Evolutionary conservation across 2,888 invertebrate species (phyloP).

Genomic region (Drosophila eohydei): DNA sequence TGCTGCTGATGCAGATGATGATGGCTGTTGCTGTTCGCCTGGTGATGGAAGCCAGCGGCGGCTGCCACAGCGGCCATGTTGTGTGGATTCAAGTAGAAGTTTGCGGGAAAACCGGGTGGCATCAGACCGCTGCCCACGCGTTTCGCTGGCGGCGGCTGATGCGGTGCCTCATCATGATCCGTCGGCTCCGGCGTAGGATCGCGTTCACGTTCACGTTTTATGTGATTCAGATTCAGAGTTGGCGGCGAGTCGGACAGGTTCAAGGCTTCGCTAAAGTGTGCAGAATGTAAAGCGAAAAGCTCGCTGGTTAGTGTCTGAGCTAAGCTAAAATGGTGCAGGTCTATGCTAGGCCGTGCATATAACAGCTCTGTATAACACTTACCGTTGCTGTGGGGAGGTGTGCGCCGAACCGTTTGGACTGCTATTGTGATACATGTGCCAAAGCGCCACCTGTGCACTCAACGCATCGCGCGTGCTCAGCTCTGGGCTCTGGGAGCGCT

Average conservation of each 20-base stretch:
- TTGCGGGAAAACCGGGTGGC: slow-evolving; percentile 72
- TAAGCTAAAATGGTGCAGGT: slow-evolving; percentile 17
- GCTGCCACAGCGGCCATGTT: slow-evolving; percentile 70
- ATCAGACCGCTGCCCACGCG: slow-evolving; percentile 78
- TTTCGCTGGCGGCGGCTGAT: slow-evolving; percentile 88
- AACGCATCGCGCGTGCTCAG: slow-evolving; percentile 85
- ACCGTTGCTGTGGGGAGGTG: slow-evolving; percentile 86
- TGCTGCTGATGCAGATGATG: slow-evolving; percentile 48
- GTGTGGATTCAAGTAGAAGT: slow-evolving; percentile 79
- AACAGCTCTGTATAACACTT: slow-evolving; percentile 55
- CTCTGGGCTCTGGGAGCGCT: slow-evolving; percentile 85
- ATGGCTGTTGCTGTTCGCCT: slow-evolving; percentile 46
- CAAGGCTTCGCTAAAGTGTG: slow-evolving; percentile 89
- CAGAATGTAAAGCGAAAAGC: neutral
- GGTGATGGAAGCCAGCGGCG: slow-evolving; percentile 65
- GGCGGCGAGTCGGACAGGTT: slow-evolving; percentile 90
- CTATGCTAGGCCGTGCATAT: neutral
- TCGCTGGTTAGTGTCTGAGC: slow-evolving; percentile 35
- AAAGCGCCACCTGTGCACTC: slow-evolving; percentile 91
- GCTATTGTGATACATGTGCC: slow-evolving; percentile 92
- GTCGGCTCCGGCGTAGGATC: slow-evolving; percentile 84
- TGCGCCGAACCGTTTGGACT: slow-evolving; percentile 85
- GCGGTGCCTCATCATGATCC: slow-evolving; percentile 82
- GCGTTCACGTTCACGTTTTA: slow-evolving; percentile 86
- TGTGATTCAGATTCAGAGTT: slow-evolving; percentile 82